A percentile compares a stretch with the other conserved stretches of the same genome.
phyloP scores from a whole-genome alignment of 2,888 invertebrate species.

The Drosophila maculinotata region DNA sequence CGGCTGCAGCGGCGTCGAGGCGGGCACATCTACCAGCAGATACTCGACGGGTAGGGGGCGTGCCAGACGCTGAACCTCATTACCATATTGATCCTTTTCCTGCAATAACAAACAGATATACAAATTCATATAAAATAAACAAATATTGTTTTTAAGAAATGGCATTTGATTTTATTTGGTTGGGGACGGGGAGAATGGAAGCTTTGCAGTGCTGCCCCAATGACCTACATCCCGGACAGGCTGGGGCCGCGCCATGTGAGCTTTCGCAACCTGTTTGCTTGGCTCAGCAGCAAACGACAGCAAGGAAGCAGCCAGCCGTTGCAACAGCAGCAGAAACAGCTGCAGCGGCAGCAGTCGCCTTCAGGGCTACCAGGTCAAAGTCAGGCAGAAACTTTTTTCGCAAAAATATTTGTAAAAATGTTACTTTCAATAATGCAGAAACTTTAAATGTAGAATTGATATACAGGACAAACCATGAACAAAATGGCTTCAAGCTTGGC shows the following conservation, averaged over 20 bases:
- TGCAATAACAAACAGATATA: conserved; percentile 83
- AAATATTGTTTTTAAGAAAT: no score
- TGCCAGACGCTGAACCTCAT: conserved; percentile 96
- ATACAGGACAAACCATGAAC: no score
- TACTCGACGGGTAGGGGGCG: conserved; percentile 99
- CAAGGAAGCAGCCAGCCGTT: background rate
- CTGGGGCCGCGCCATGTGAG: conserved; percentile 7
- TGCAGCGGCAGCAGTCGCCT: background rate
- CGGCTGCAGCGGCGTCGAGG: conserved; percentile 94
- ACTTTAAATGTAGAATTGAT: no score
- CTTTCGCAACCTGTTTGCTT: conserved; percentile 48
- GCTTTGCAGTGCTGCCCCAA: conserved; percentile 22
- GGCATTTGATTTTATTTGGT: background rate
- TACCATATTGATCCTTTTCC: conserved; percentile 99
- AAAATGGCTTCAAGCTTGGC: no score
- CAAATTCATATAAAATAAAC: background rate
- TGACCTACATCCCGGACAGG: conserved; percentile 46
- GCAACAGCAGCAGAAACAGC: background rate
- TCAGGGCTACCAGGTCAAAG: conserved; percentile 24
- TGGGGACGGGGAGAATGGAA: background rate
- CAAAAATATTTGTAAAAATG: no score
- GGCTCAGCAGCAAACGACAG: background rate
- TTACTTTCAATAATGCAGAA: no score
- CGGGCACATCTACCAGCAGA: conserved; percentile 97
- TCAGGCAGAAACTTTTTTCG: no score